Percentiles rank a stretch among this genome's conserved stretches.
phyloP scores from a whole-genome alignment of 2,113 vertebrate species.

The Octodon degus region DNA sequence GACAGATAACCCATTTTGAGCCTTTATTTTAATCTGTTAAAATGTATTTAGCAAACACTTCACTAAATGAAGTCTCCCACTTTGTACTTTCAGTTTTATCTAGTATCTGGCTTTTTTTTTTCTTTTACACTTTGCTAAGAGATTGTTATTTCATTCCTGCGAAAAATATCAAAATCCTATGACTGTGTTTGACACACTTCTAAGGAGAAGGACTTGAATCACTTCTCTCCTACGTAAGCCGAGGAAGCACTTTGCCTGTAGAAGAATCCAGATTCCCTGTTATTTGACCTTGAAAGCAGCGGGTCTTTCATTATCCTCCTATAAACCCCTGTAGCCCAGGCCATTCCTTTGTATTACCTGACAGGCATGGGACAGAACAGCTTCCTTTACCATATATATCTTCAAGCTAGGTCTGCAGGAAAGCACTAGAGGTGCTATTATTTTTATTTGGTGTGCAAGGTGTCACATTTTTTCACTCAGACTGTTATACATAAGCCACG shows the following conservation, averaged over 20 bases:
- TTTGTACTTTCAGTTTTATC: slow-evolving; percentile 8
- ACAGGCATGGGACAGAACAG: too few species aligned
- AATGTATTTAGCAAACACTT: slow-evolving; percentile 1
- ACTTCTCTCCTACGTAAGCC: neutral
- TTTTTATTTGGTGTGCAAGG: neutral
- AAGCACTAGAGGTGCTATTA: neutral
- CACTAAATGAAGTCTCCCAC: neutral
- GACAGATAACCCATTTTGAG: neutral
- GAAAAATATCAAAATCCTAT: slow-evolving; percentile 5
- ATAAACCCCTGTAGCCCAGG: neutral
- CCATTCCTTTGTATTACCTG: neutral
- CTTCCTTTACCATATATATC: neutral
- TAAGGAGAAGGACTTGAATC: neutral
- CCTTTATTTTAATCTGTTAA: slow-evolving; percentile 13
- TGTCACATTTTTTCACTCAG: neutral
- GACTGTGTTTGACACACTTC: neutral
- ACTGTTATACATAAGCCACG: neutral
- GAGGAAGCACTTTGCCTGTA: neutral
- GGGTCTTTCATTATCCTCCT: neutral
- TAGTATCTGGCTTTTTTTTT: neutral
- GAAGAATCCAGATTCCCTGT: neutral
- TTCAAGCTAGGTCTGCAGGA: neutral
- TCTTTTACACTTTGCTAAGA: neutral
- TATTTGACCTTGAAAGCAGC: neutral
- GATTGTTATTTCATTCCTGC: neutral